Evolutionary conservation across 2,113 vertebrate species (phyloP).

Genomic region (Sakesphorus luctuosus): DNA sequence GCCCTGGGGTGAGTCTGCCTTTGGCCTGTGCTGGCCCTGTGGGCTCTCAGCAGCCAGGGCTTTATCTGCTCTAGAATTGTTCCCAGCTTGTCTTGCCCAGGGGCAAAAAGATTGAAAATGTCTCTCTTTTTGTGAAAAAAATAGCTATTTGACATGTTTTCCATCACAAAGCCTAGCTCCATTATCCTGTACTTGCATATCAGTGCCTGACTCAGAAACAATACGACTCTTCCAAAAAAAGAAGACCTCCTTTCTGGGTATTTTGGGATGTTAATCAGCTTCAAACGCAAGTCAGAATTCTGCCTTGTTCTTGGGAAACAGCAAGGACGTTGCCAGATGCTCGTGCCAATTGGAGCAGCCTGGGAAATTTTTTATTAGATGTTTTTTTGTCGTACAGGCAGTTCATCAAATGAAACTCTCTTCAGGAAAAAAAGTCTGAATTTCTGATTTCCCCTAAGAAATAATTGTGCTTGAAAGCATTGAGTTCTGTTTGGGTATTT

Average conservation of each 20-base stretch:
- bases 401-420: conserved; percentile 34
- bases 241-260: conserved; percentile 64
- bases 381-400: not conserved
- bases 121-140: not conserved
- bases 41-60: not conserved
- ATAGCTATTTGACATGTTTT: not conserved
- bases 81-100: not conserved
- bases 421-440: conserved; percentile 24
- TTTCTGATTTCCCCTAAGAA: conserved; percentile 27
- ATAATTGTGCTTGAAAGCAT: not conserved
- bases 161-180: not conserved
- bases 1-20: not conserved
- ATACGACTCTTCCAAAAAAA: conserved; percentile 59
- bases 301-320: conserved; percentile 50
- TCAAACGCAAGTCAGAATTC: conserved; percentile 19
- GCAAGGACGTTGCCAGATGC: conserved; percentile 48
- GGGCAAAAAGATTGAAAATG: not conserved
- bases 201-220: conserved; percentile 52
- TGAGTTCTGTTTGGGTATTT: not conserved
- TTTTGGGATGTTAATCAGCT: conserved; percentile 62
- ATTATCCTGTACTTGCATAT: conserved; percentile 7
- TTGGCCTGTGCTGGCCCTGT: not conserved
- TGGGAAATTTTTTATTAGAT: conserved; percentile 37
- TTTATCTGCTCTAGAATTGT: not conserved
- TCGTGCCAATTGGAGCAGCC: conserved; percentile 17